Evolutionary conservation across 2,113 vertebrate genomes (phyloP), one percentile per base, ranked within the genome.

Genomic region (Pterocles burchelli): DNA sequence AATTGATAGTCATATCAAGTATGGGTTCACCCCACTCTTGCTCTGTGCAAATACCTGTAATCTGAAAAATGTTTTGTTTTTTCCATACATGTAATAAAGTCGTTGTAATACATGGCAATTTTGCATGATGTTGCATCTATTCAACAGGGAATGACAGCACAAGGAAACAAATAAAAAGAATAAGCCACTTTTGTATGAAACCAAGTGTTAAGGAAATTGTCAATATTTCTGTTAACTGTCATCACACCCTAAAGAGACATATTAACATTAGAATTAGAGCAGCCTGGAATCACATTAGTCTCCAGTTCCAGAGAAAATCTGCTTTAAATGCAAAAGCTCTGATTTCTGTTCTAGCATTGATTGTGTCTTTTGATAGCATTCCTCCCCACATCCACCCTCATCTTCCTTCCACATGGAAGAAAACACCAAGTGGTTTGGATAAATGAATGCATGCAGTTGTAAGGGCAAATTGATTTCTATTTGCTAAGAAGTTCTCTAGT

Each of bases 331-430:
- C 71, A 95, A 96, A 95, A 95, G 63, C 67, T 73, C 41, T 95
- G 61, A 96, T 97, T 97, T 97, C 67, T 95, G 28, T 65, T 95
- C 66, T 70, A 92, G 36, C 2, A 0, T 36, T 97, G 93, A 96
- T 96, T 97, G 83, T 97, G 97, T 94, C 85, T 90, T 96, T 97
- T 96, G 70, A 96, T 97, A 97, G 57, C 8, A 2, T 43, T 95
- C 88, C 38, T 82, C 89, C 87, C 49, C 52, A 78, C 81, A 95
- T 76, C 65, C 94, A 91, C 76, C 65, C 84, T 90, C 92, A 94
- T 97, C 92, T 97, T 97, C 91, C 52, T 92, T 97, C 92, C 97
- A 98, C 96, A 98, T 97, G 94, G 72, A 59, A 95, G 71, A 85
- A 97, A 97, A 93, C 81, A 90, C 11, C 9, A n/a, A 97, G 55